Evolutionary conservation across 2,888 invertebrate genomes (phyloP).

Genomic region (Meteorus cinctellus): DNA sequence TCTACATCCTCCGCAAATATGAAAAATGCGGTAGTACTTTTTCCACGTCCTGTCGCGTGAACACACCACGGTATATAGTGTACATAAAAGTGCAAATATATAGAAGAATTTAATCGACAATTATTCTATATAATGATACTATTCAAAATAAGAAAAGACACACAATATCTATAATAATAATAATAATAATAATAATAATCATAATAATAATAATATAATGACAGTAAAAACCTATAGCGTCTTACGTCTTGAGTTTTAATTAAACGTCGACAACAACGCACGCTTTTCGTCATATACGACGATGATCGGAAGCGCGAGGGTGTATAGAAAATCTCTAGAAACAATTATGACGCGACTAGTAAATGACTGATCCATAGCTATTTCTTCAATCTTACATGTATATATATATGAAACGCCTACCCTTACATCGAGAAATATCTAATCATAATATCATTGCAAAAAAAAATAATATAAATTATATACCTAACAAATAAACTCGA

Average conservation of each 20-base stretch:
- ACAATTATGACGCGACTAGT: slow-evolving; percentile 70
- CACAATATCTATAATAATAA: slow-evolving; percentile 27
- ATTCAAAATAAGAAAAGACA: slow-evolving; percentile 6
- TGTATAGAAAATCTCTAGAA: slow-evolving; percentile 25
- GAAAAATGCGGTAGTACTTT: slow-evolving; percentile 5
- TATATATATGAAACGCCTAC: background rate
- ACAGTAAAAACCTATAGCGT: slow-evolving; percentile 29
- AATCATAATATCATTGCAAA: background rate
- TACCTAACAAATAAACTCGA: background rate
- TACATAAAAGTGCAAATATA: slow-evolving; percentile 22
- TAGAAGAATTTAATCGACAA: background rate
- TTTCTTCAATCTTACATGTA: slow-evolving; percentile 57
- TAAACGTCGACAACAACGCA: background rate
- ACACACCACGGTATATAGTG: slow-evolving; percentile 33
- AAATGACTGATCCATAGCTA: slow-evolving; percentile 72
- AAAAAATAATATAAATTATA: slow-evolving; percentile 22
- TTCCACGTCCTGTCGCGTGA: slow-evolving; percentile 27
- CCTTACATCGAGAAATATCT: background rate
- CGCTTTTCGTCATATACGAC: background rate
- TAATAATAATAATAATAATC: no score
- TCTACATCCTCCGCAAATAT: slow-evolving; percentile 30
- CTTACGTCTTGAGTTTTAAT: background rate
- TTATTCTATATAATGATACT: background rate
- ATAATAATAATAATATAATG: slow-evolving; percentile 20
- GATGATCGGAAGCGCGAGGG: background rate